Conservation (phyloP, 2,888 invertebrate species). For the Geotrupes spiniger region DNA sequence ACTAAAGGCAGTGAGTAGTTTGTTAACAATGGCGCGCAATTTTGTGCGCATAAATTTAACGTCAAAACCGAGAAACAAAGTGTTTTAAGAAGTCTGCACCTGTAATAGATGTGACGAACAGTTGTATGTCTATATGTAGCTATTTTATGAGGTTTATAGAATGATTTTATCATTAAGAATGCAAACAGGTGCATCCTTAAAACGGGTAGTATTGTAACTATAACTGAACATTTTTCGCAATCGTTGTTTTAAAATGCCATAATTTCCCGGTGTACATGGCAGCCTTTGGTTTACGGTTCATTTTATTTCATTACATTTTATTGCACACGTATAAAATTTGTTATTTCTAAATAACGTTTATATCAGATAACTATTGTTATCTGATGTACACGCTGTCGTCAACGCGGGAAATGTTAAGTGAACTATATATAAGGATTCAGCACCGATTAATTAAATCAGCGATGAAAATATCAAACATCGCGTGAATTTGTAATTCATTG, state of each 20-base stretch:
- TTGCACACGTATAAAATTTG: slow-evolving; percentile 6
- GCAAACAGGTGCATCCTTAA: slow-evolving; percentile 18
- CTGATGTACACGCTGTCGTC: too few relatives aligned
- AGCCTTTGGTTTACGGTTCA: slow-evolving; percentile 10
- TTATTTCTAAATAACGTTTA: too few relatives aligned
- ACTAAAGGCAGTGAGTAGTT: too few relatives aligned
- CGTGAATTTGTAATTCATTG: too few relatives aligned
- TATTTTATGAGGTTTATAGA: slow-evolving; percentile 18
- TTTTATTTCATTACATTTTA: slow-evolving; percentile 9
- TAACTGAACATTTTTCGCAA: slow-evolving; percentile 26
- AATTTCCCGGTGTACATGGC: slow-evolving; percentile 18
- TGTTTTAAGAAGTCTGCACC: slow-evolving; percentile 12
- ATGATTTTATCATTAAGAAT: slow-evolving; percentile 18
- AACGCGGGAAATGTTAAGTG: too few relatives aligned
- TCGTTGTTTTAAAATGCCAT: slow-evolving; percentile 28
- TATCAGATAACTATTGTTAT: slow-evolving; percentile 10
- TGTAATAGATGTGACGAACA: slow-evolving; percentile 13
- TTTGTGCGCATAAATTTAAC: slow-evolving; percentile 10
- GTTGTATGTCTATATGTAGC: slow-evolving; percentile 15
- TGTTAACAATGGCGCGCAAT: too few relatives aligned
- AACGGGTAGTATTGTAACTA: slow-evolving; percentile 15
- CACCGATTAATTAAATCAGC: too few relatives aligned
- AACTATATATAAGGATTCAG: too few relatives aligned
- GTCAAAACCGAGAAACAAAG: slow-evolving; percentile 14
- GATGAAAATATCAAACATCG: too few relatives aligned